A percentile compares a stretch with the other conserved stretches of the same genome.
These are phyloP conservation scores for Campylorhamphus procurvoides DNA, from an alignment of 2,113 vertebrate species.

Conservation along the genomic window DNA sequence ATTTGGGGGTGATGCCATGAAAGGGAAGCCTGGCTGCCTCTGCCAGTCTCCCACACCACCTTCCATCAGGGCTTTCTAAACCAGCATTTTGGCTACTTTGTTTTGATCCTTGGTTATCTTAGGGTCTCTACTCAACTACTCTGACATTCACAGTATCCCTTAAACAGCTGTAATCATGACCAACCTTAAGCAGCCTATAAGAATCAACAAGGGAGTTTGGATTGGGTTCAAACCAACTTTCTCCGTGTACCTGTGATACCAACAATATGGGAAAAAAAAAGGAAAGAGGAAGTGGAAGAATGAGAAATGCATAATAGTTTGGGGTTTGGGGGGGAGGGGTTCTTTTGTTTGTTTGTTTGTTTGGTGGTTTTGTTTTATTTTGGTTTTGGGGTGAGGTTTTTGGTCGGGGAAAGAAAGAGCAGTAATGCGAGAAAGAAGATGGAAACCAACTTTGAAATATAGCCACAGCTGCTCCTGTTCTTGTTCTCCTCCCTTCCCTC, in stretches of 20 bases:
- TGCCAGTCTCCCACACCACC: background rate
- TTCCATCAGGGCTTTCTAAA: background rate
- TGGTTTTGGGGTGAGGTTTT: background rate
- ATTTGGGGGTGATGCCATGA: background rate
- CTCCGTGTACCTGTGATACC: background rate
- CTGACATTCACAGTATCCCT: background rate
- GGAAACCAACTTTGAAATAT: conserved; percentile 23
- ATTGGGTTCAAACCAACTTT: background rate
- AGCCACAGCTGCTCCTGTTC: background rate
- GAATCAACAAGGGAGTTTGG: background rate
- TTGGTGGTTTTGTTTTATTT: background rate
- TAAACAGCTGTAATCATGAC: background rate
- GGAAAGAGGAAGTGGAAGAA: background rate
- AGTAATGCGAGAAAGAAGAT: background rate
- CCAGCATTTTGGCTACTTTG: background rate
- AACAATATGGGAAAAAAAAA: background rate
- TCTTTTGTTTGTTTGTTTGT: background rate
- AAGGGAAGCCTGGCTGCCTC: background rate
- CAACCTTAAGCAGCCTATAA: background rate
- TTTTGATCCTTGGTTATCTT: background rate
- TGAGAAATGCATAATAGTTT: background rate
- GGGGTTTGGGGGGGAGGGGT: too few species aligned
- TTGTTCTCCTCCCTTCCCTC: conserved; percentile 25
- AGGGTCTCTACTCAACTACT: background rate
- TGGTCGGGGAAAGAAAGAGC: background rate